phyloP scores from a whole-genome alignment of 2,113 vertebrate genomes.

The Oryzias curvinotus region DNA sequence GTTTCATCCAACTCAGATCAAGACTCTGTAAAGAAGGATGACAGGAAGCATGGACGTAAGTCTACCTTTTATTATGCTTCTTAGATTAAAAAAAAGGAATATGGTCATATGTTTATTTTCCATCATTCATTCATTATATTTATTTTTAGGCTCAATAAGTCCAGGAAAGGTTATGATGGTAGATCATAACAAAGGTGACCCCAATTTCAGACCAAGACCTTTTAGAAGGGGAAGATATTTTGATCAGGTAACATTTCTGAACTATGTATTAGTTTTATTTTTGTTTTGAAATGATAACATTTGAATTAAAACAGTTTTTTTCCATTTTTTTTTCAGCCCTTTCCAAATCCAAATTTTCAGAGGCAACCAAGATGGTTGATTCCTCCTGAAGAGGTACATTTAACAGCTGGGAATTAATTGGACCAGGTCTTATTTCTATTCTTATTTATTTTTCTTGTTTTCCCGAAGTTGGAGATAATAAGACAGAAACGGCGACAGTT shows the following conservation, averaged over 20 bases:
- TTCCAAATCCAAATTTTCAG: slow-evolving; percentile 63
- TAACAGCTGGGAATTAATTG: background rate
- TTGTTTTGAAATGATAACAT: background rate
- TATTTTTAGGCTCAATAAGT: slow-evolving; percentile 81
- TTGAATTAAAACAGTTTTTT: background rate
- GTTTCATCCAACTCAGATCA: slow-evolving; percentile 76
- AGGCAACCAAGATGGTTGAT: slow-evolving; percentile 76
- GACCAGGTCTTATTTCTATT: background rate
- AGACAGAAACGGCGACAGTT: slow-evolving; percentile 84
- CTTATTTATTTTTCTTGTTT: background rate
- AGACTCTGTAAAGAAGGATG: slow-evolving; percentile 87
- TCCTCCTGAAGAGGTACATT: slow-evolving; percentile 75
- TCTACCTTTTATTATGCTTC: slow-evolving; percentile 16
- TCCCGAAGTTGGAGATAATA: slow-evolving; percentile 72
- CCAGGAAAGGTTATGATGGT: slow-evolving; percentile 84
- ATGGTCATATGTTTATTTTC: background rate
- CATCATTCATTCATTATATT: background rate
- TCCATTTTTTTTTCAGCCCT: slow-evolving; percentile 59
- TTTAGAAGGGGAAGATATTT: slow-evolving; percentile 87
- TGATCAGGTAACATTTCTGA: slow-evolving; percentile 83
- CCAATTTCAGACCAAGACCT: slow-evolving; percentile 79
- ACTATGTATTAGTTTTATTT: slow-evolving; percentile 1
- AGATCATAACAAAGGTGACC: slow-evolving; percentile 84
- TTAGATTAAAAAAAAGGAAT: background rate
- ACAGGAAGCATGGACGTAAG: slow-evolving; percentile 90